phyloP scores from a whole-genome alignment of 2,797 vertebrate genomes.

The Acanthornis magna region DNA sequence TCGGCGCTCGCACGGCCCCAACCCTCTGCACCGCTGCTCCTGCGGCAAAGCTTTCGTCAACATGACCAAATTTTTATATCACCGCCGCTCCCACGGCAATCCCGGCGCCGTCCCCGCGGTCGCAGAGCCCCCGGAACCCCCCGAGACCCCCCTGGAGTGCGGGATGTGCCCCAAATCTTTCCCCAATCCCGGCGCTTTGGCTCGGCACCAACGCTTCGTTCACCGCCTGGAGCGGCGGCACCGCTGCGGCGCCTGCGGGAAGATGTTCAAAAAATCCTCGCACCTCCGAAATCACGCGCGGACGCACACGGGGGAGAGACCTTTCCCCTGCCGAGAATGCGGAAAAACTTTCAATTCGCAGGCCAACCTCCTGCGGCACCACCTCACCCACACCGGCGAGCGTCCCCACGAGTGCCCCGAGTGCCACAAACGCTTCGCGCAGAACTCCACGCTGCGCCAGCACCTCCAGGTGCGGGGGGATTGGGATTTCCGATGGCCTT shows the following conservation, averaged over 20 bases:
- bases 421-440: constrained; percentile 87
- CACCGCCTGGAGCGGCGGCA: constrained; percentile 74
- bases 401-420: constrained; percentile 85
- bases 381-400: constrained; percentile 87
- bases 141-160: neutral
- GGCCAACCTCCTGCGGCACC: constrained; percentile 88
- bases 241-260: constrained; percentile 87
- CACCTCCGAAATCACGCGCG: constrained; percentile 89
- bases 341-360: constrained; percentile 87
- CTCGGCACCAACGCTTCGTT: constrained; percentile 75
- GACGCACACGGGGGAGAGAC: constrained; percentile 89
- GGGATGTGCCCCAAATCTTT: neutral
- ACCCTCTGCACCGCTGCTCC: constrained; percentile 82
- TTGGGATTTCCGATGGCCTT: too few species aligned
- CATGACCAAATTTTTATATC: constrained; percentile 92
- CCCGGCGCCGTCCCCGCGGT: neutral
- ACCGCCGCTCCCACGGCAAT: constrained; percentile 79
- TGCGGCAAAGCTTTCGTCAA: constrained; percentile 86
- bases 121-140: neutral
- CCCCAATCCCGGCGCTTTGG: constrained; percentile 16
- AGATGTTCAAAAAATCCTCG: constrained; percentile 88
- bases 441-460: constrained; percentile 90
- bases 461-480: constrained; percentile 73
- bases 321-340: constrained; percentile 87
- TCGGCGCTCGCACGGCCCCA: constrained; percentile 78